Conservation (phyloP, 1,140 invertebrate genomes). For the Gryllus bimaculatus region DNA sequence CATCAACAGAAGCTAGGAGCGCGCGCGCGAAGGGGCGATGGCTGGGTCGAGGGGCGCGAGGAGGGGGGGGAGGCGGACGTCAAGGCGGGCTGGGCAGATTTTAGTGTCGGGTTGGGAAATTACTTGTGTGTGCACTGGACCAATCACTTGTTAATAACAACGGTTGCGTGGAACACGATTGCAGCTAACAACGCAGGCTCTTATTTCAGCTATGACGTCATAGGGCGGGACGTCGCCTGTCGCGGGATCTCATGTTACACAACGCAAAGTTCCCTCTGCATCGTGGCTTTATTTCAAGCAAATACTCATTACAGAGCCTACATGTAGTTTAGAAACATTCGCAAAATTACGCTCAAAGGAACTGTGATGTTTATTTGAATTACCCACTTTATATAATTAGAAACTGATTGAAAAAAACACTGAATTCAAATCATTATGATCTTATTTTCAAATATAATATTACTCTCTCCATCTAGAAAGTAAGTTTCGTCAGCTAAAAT, state of each 20-base stretch:
- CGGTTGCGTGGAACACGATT: not conserved
- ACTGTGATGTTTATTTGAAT: too few species aligned
- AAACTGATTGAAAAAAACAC: too few species aligned
- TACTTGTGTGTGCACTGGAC: slow-evolving; percentile 3
- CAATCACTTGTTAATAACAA: slow-evolving; percentile 1
- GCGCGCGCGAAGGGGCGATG: not conserved
- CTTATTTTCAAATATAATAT: too few species aligned
- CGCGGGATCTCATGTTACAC: not conserved
- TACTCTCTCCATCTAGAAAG: too few species aligned
- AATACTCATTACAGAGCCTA: too few species aligned
- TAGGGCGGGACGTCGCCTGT: not conserved
- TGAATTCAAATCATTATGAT: too few species aligned
- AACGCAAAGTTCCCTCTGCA: not conserved
- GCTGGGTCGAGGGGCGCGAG: not conserved
- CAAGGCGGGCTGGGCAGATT: not conserved
- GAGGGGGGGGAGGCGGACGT: not conserved
- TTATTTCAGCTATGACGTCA: not conserved
- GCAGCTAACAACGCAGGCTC: not conserved
- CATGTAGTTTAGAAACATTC: too few species aligned
- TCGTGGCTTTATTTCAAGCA: too few species aligned
- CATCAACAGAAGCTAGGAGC: not conserved
- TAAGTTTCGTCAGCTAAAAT: too few species aligned
- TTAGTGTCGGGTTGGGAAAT: not conserved
- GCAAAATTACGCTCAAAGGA: too few species aligned
- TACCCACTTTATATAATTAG: too few species aligned